Conservation (phyloP, 2,113 vertebrate genomes). For the Kryptolebias marmoratus region DNA sequence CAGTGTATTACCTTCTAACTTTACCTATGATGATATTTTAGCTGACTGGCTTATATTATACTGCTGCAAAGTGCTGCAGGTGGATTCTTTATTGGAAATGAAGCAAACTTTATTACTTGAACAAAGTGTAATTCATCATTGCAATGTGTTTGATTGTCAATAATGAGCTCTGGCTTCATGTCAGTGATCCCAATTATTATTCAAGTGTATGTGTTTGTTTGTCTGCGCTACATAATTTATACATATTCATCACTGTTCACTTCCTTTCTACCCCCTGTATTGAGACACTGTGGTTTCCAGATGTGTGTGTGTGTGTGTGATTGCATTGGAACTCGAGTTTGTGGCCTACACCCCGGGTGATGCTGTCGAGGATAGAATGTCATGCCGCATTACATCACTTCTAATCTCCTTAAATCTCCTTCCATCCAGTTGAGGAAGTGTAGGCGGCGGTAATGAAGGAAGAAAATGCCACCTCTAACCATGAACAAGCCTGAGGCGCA, state of each 20-base stretch:
- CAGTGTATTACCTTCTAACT: neutral
- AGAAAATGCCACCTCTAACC: conserved; percentile 69
- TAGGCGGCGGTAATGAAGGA: conserved; percentile 67
- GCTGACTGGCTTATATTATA: neutral
- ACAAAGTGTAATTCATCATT: conserved; percentile 10
- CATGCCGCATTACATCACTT: conserved; percentile 63
- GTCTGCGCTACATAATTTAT: conserved; percentile 16
- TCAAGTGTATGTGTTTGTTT: conserved; percentile 15
- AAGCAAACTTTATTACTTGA: neutral
- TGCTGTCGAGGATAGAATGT: conserved; percentile 63
- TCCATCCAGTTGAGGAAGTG: conserved; percentile 57
- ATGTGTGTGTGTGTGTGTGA: conserved; percentile 21
- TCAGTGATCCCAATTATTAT: conserved; percentile 8
- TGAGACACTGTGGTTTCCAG: conserved; percentile 22
- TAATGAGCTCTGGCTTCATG: conserved; percentile 7
- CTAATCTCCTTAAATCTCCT: conserved; percentile 72
- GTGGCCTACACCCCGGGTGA: conserved; percentile 47
- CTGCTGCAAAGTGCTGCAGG: neutral
- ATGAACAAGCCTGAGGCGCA: conserved; percentile 55
- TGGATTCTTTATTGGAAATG: conserved; percentile 9
- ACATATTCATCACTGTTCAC: conserved; percentile 30
- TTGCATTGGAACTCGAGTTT: conserved; percentile 26
- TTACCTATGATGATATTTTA: neutral
- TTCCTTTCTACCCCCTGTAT: conserved; percentile 24
- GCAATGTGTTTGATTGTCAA: conserved; percentile 7